Evolutionary conservation across 2,797 vertebrate species (phyloP).

Genomic region (Hypotaenidia philippensis): DNA sequence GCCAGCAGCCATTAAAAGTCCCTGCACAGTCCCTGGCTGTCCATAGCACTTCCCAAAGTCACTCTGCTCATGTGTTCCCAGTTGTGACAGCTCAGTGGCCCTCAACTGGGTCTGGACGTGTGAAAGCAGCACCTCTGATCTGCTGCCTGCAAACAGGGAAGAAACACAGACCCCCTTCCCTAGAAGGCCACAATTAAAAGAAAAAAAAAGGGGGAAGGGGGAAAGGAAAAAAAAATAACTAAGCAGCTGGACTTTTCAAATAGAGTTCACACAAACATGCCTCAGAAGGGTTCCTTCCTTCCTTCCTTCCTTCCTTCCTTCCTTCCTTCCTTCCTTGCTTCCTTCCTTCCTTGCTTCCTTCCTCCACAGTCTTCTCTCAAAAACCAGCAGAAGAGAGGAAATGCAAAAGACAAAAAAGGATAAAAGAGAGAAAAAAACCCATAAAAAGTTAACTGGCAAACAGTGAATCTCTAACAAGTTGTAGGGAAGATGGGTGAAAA

Average conservation of each 20-base stretch:
- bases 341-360: neutral
- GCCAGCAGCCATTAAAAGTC: conserved; percentile 1
- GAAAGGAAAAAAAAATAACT: no score
- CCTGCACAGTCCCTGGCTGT: neutral
- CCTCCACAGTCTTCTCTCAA: neutral
- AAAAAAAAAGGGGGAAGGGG: no score
- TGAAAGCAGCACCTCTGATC: neutral
- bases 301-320: neutral
- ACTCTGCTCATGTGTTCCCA: neutral
- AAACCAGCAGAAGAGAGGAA: neutral
- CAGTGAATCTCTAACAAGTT: neutral
- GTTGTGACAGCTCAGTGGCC: neutral
- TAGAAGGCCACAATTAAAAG: neutral
- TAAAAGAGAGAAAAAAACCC: neutral
- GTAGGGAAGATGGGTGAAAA: neutral
- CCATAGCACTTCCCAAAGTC: neutral
- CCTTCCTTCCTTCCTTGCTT: neutral
- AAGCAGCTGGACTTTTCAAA: no score
- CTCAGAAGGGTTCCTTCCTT: no score
- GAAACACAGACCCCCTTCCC: rapidly evolving
- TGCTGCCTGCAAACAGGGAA: neutral
- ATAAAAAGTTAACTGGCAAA: neutral
- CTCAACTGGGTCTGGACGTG: rapidly evolving
- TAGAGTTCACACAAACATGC: no score
- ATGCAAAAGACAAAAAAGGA: neutral